Conservation (phyloP, 2,797 vertebrate species). For the Capromys pilorides region DNA sequence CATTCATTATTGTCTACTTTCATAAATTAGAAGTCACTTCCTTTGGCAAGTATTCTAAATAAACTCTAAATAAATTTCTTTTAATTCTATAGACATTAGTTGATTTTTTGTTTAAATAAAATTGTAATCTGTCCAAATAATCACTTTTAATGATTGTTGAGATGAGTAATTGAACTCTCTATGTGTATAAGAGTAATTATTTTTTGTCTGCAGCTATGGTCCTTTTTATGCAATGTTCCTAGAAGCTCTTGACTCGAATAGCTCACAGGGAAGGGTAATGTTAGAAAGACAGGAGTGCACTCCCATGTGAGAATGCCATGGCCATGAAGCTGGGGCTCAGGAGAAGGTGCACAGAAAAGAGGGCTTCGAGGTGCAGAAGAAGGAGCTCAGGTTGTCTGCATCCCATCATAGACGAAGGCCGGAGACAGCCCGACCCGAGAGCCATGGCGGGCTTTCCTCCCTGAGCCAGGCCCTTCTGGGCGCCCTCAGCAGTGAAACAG, state of each 20-base stretch:
- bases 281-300: background rate
- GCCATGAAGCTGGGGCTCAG: background rate
- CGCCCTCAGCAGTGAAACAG: background rate
- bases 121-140: background rate
- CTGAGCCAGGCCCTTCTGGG: background rate
- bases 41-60: background rate
- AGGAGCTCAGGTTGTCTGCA: background rate
- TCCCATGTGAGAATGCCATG: background rate
- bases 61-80: conserved; percentile 7
- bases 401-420: background rate
- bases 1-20: background rate
- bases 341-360: background rate
- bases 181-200: background rate
- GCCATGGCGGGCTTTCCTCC: background rate
- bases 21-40: background rate
- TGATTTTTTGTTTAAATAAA: background rate
- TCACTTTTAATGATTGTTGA: background rate
- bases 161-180: background rate
- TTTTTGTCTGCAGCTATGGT: background rate
- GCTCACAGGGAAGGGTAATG: too few species aligned
- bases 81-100: background rate
- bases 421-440: background rate
- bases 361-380: background rate
- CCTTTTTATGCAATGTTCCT: background rate
- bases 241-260: background rate